Evolutionary conservation across 2,113 vertebrate genomes (phyloP), one percentile per base, ranked within the genome.

Genomic region (Prunella himalayana): DNA sequence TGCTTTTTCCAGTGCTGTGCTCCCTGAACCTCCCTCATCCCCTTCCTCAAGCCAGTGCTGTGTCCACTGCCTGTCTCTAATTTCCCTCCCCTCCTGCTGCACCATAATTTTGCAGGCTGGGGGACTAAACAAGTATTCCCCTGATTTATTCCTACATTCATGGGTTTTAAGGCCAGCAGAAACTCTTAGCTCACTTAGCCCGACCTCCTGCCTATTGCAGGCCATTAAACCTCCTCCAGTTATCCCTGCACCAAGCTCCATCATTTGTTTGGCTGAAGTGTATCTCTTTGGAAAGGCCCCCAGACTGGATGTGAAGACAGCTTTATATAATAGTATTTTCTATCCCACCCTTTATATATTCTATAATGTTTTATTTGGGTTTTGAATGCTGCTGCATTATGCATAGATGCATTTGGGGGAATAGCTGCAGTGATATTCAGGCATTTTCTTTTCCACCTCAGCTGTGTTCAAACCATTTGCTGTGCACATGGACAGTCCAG

Each of bases 111-210:
- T 80, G 8, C 41, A 56, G 64, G 19, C 73, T 21, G 45, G 27
- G 44, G n/a, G 39, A 65, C 84, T 85, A 69, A 95, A 76, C 39
- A 84, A 79, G 49, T 15, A 37, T 85, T 75, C 25, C 73, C 42
- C 57, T 88, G 90, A 90, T 95, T 95, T 94, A 95, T 94, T 87
- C 45, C 45, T 85, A 44, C 28, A 21, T 79, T 94, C 91, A 65
- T 39, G 49, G 84, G 73, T 25, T 90, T 95, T 92, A 90, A 80
- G 93, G 59, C 63, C 66, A 80, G 91, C 44, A 91, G 83, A 82
- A 85, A 50, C 53, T 85, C 35, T 88, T n/a, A 82, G 83, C 84
- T 76, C 53, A 14, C 63, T 92, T 71, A 89, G 70, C 75, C 93
- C 0, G 2, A 95, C 78, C 95, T 91, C 92, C 87, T 76, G 89